These are phyloP conservation scores for Barypeithes pellucidus DNA, from an alignment of 2,888 invertebrate genomes.

Conservation along the genomic window DNA sequence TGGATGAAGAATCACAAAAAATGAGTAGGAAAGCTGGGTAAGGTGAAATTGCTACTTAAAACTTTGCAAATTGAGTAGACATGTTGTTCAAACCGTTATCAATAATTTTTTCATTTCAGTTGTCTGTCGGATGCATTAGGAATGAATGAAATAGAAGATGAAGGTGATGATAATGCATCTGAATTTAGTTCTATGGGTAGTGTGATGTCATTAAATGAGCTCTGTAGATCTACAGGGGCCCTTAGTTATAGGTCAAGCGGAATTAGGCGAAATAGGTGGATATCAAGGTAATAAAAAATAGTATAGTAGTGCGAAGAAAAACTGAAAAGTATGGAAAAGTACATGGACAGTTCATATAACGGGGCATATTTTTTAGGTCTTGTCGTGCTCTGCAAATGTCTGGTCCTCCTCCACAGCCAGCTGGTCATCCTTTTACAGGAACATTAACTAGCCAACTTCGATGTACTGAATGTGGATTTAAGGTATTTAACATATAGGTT, in stretches of 20 bases:
- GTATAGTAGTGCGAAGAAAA: neutral
- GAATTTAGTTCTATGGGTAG: constrained; percentile 65
- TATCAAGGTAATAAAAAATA: constrained; percentile 61
- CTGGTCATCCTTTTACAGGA: constrained; percentile 82
- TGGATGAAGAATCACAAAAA: constrained; percentile 87
- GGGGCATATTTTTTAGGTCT: constrained; percentile 61
- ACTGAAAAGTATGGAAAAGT: too few relatives aligned
- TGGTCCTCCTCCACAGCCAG: constrained; percentile 71
- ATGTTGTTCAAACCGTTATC: too few relatives aligned
- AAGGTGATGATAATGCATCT: constrained; percentile 65
- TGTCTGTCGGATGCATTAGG: constrained; percentile 85
- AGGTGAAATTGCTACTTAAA: neutral
- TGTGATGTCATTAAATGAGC: constrained; percentile 69
- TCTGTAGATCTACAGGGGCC: constrained; percentile 65
- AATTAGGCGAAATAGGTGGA: constrained; percentile 67
- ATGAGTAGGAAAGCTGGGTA: constrained; percentile 73
- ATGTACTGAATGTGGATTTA: constrained; percentile 82
- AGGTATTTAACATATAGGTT: constrained; percentile 70
- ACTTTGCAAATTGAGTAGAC: too few relatives aligned
- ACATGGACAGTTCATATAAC: too few relatives aligned
- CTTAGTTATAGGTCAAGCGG: constrained; percentile 66
- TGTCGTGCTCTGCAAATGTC: constrained; percentile 73
- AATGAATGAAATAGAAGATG: constrained; percentile 71
- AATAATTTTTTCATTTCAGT: too few relatives aligned
- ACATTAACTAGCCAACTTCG: constrained; percentile 84